Conservation (phyloP, 2,888 invertebrate genomes). For the Parnassius mnemosyne region DNA sequence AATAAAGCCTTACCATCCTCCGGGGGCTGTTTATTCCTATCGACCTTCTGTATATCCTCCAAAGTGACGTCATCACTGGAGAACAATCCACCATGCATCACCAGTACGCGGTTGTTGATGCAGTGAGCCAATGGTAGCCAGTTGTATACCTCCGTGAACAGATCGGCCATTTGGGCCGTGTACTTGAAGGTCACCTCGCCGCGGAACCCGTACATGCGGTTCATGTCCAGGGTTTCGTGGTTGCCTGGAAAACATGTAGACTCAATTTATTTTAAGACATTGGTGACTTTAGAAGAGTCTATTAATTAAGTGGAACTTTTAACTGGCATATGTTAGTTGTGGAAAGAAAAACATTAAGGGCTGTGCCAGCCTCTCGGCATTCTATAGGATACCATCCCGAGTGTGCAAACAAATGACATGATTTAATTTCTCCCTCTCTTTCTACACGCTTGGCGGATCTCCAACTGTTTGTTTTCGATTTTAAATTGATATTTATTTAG, state of each 20-base stretch:
- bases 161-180: conserved; percentile 95
- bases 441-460: too few relatives aligned
- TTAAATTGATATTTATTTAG: too few relatives aligned
- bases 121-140: conserved; percentile 98
- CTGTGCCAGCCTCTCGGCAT: too few relatives aligned
- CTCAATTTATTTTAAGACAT: too few relatives aligned
- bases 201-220: conserved; percentile 99
- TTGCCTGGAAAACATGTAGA: conserved; percentile 84
- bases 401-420: too few relatives aligned
- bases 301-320: too few relatives aligned
- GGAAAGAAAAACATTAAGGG: too few relatives aligned
- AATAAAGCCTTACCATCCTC: conserved; percentile 86
- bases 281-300: too few relatives aligned
- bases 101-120: conserved; percentile 89
- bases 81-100: conserved; percentile 99
- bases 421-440: too few relatives aligned
- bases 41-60: conserved; percentile 92
- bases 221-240: conserved; percentile 99
- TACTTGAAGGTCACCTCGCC: conserved; percentile 99
- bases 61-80: conserved; percentile 96
- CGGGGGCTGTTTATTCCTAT: conserved; percentile 97
- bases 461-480: too few relatives aligned
- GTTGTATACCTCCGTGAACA: conserved; percentile 99
- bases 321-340: too few relatives aligned
- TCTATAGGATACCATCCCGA: too few relatives aligned